These are phyloP conservation scores for Euspilapteryx auroguttella DNA, from an alignment of 2,888 invertebrate genomes.

Conservation along the genomic window DNA sequence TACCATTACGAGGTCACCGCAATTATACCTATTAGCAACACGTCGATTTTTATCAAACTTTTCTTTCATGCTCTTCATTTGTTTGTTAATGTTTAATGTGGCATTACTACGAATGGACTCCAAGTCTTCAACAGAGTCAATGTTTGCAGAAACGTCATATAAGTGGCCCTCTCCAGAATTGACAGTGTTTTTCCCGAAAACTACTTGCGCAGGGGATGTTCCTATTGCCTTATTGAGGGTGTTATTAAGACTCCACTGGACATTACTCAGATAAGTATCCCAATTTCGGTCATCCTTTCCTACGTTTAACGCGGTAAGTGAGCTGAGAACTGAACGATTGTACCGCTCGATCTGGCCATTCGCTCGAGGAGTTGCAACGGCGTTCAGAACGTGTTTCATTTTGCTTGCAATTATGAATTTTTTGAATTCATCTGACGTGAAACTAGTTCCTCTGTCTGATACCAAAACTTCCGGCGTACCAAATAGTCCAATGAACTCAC, in stretches of 20 bases:
- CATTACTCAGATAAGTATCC: slow-evolving; percentile 5
- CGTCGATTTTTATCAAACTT: too few relatives aligned
- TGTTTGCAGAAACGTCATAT: too few relatives aligned
- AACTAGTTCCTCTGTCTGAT: slow-evolving; percentile 7
- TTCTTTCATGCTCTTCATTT: too few relatives aligned
- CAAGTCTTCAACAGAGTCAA: too few relatives aligned
- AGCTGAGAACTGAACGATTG: slow-evolving; percentile 7
- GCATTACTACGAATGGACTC: too few relatives aligned
- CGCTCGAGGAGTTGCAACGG: slow-evolving; percentile 9
- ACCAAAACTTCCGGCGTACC: slow-evolving; percentile 7
- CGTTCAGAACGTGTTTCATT: slow-evolving; percentile 8
- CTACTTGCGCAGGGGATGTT: slow-evolving; percentile 7
- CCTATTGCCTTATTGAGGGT: slow-evolving; percentile 8
- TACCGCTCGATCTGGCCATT: slow-evolving; percentile 8
- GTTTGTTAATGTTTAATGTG: too few relatives aligned
- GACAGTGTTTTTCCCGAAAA: too few relatives aligned
- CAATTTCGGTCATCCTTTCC: slow-evolving; percentile 4
- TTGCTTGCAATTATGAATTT: slow-evolving; percentile 1
- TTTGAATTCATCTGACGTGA: slow-evolving; percentile 8
- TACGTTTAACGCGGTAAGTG: slow-evolving; percentile 3
- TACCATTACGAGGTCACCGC: too few relatives aligned
- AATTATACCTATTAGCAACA: too few relatives aligned
- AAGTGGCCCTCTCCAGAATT: too few relatives aligned
- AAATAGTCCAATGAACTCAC: slow-evolving; percentile 3
- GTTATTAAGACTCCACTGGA: slow-evolving; percentile 9